Evolutionary conservation across 2,797 vertebrate species (phyloP), one percentile per base, ranked within the genome.

Genomic region (Gymnocypris eckloni): DNA sequence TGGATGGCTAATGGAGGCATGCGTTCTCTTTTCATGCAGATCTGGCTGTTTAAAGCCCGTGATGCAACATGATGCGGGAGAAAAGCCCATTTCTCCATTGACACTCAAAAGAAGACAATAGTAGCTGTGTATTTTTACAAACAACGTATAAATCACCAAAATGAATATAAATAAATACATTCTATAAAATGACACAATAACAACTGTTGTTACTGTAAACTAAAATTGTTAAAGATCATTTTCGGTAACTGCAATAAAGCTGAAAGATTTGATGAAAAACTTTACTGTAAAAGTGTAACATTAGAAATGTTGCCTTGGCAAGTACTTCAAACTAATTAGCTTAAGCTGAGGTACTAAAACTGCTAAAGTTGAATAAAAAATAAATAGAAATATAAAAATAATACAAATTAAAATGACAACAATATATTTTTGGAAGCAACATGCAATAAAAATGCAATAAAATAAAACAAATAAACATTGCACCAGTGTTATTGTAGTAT

Each of bases 1-100:
- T 61, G 75, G 33, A 56, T 56, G 48, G 33, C 33, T 84, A 76
- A 78, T 48, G 37, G 45, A 84, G 69, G 91, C 90, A 86, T 90
- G 89, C 78, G 87, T 88, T 78, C 20, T 76, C 50, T 56, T 54
- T 76, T 77, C 73, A 13, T 0, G 9, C 37, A 3, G 37, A 43
- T 37, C 64, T 56, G 8, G 33, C 16, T 13, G 66, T 56, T 71
- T 41, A 10, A 43, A 43, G 8, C 41, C 8, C 41, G 10, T 43
- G 41, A 10, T 33, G 28, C 33, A 22, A 0, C 2, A 43, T 79
- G 8, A 25, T 41, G 7, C 0, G 0, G n/a, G 33, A 61, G 28
- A 79, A 77, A 78, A 43, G 7, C 12, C 37, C 15, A 52, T 76
- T 20, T 22, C 1, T 76, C 8, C 12, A 25, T 1, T 41, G 37